Percentiles rank a stretch among this genome's conserved stretches.
phyloP scores from a whole-genome alignment of 2,797 vertebrate species.

The Takifugu rubripes region DNA sequence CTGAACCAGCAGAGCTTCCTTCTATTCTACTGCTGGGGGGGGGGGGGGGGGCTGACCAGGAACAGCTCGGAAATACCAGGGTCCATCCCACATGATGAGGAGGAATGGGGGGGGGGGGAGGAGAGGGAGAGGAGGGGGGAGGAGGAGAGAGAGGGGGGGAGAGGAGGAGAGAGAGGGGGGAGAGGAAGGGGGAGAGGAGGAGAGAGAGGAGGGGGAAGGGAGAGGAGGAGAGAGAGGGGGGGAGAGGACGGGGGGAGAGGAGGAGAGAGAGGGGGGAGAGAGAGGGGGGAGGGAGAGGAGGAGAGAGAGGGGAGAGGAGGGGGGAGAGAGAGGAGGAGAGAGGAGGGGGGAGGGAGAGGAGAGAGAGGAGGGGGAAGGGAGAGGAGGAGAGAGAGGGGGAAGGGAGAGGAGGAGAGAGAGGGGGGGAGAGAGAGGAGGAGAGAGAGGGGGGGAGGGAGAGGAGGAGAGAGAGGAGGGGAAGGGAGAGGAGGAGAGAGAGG shows the following conservation, averaged over 20 bases:
- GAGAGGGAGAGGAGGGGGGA: neutral
- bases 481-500: neutral
- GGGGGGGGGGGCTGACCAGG: constrained; percentile 74
- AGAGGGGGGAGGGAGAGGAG: too few relatives aligned
- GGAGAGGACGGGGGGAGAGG: too few relatives aligned
- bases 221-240: too few relatives aligned
- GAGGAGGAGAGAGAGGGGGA: neutral
- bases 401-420: constrained; percentile 1
- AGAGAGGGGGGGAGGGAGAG: neutral
- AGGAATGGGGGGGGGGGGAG: constrained; percentile 4
- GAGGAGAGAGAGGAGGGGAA: neutral
- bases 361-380: neutral
- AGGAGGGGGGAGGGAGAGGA: too few relatives aligned
- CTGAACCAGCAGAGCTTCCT: constrained; percentile 88
- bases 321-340: constrained; percentile 8
- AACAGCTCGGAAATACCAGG: constrained; percentile 70
- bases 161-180: neutral
- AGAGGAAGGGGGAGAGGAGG: neutral
- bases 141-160: constrained; percentile 3
- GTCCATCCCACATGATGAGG: constrained; percentile 37
- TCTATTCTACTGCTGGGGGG: constrained; percentile 90
- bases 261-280: too few relatives aligned
- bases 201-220: neutral
- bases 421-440: neutral
- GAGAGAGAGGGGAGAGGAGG: too few relatives aligned